Evolutionary conservation across 2,113 vertebrate species (phyloP).

Genomic region (Raja brachyura): DNA sequence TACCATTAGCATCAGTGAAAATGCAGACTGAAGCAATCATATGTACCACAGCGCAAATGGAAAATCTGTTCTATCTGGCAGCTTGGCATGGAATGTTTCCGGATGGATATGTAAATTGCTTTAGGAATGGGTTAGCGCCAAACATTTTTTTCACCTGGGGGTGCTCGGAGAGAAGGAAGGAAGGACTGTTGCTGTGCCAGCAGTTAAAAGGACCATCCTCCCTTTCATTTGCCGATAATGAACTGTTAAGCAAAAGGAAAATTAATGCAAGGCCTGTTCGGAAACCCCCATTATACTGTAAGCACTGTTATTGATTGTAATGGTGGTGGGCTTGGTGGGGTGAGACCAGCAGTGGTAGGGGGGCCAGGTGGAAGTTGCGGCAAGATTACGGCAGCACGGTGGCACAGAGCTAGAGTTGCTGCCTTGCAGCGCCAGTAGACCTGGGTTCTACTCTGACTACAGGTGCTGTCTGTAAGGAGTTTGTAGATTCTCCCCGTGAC

Average conservation of each 20-base stretch:
- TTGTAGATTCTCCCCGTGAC: too few relatives aligned
- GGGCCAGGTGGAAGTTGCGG: neutral
- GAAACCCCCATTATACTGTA: neutral
- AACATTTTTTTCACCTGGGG: slow-evolving; percentile 25
- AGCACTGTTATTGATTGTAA: neutral
- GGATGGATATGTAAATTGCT: slow-evolving; percentile 36
- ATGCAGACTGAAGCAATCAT: slow-evolving; percentile 16
- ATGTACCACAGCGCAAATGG: neutral
- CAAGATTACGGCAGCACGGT: neutral
- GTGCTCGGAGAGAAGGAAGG: slow-evolving; percentile 27
- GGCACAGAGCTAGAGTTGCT: too few relatives aligned
- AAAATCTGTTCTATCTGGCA: slow-evolving; percentile 33
- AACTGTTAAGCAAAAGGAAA: slow-evolving; percentile 19
- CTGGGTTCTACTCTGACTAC: too few relatives aligned
- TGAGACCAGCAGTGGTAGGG: neutral
- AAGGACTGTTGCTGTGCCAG: slow-evolving; percentile 14
- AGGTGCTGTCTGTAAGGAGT: too few relatives aligned
- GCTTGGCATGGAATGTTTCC: slow-evolving; percentile 33
- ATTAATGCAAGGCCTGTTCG: slow-evolving; percentile 3
- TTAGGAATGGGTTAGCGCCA: slow-evolving; percentile 13
- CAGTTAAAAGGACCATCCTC: slow-evolving; percentile 32
- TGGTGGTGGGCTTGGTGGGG: neutral
- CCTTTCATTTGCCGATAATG: slow-evolving; percentile 23
- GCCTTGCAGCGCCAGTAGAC: too few relatives aligned
- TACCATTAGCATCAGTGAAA: neutral